These are phyloP conservation scores for Microcaecilia unicolor DNA, from an alignment of 2,797 vertebrate species.

Conservation along the genomic window DNA sequence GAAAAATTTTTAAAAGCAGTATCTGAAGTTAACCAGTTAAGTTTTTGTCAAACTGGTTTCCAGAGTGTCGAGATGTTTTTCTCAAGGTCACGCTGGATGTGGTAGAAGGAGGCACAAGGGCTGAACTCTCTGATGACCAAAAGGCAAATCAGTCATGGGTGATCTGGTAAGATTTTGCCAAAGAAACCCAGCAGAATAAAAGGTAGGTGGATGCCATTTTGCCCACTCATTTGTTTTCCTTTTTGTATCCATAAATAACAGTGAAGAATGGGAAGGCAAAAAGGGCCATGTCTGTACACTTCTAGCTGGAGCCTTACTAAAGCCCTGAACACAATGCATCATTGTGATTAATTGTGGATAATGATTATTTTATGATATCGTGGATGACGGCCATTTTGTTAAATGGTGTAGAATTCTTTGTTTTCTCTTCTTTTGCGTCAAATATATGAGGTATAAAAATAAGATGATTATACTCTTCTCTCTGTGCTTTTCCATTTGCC, in stretches of 20 bases:
- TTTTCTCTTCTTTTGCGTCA: constrained; percentile 46
- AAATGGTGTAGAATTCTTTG: constrained; percentile 32
- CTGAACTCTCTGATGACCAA: too few relatives aligned
- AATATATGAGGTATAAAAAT: constrained; percentile 20
- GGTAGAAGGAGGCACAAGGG: too few relatives aligned
- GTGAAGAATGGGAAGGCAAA: constrained; percentile 32
- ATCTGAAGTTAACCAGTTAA: too few relatives aligned
- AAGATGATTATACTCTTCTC: constrained; percentile 30
- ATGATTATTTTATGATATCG: constrained; percentile 57
- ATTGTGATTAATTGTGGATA: constrained; percentile 65
- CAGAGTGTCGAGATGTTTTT: too few relatives aligned
- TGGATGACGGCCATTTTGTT: constrained; percentile 54
- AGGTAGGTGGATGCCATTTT: too few relatives aligned
- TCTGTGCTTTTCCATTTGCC: constrained; percentile 29
- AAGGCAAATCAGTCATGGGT: too few relatives aligned
- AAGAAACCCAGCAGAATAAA: too few relatives aligned
- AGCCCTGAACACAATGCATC: constrained; percentile 48
- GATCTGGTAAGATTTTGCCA: too few relatives aligned
- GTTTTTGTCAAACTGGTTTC: too few relatives aligned
- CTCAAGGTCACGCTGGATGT: too few relatives aligned
- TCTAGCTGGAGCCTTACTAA: constrained; percentile 36
- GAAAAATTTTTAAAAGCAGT: too few relatives aligned
- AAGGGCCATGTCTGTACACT: constrained; percentile 38
- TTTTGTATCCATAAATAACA: constrained; percentile 27
- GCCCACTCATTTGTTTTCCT: too few relatives aligned